phyloP scores from a whole-genome alignment of 2,888 invertebrate genomes.

The Platerodrilus igneus region DNA sequence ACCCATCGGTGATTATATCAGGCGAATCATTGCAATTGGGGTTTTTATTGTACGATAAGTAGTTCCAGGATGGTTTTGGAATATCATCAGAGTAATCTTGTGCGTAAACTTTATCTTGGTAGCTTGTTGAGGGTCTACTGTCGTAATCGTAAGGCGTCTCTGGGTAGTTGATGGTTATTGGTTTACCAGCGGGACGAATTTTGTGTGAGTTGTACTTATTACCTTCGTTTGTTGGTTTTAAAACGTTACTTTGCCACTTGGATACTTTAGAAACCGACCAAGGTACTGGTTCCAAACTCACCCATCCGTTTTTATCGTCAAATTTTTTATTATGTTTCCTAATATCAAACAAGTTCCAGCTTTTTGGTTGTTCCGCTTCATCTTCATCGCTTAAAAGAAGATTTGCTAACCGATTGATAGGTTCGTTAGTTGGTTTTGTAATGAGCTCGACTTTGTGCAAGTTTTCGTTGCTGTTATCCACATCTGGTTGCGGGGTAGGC shows the following conservation, averaged over 20 bases:
- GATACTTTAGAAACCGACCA: slow-evolving; percentile 78
- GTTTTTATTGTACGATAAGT: slow-evolving; percentile 21
- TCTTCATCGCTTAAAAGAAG: slow-evolving; percentile 10
- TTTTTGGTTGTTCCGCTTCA: slow-evolving; percentile 47
- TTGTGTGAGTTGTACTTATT: slow-evolving; percentile 20
- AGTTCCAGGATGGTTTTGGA: slow-evolving; percentile 26
- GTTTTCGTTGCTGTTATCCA: slow-evolving; percentile 3
- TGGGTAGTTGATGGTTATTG: slow-evolving; percentile 28
- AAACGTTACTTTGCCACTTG: slow-evolving; percentile 64
- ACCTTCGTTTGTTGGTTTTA: slow-evolving; percentile 44
- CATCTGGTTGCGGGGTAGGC: not conserved
- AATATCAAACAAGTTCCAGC: slow-evolving; percentile 52
- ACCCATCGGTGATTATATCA: slow-evolving; percentile 54
- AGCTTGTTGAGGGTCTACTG: slow-evolving; percentile 27
- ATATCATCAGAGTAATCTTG: slow-evolving; percentile 19
- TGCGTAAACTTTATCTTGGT: slow-evolving; percentile 37
- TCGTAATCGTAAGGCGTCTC: slow-evolving; percentile 5
- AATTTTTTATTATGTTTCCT: slow-evolving; percentile 56
- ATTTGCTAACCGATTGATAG: slow-evolving; percentile 14
- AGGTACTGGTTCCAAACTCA: slow-evolving; percentile 69
- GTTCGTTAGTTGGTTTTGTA: slow-evolving; percentile 18
- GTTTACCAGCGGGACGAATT: not conserved
- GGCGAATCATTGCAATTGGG: slow-evolving; percentile 23
- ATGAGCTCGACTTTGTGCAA: slow-evolving; percentile 23
- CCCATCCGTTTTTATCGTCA: slow-evolving; percentile 73